Conservation (phyloP, 2,113 vertebrate genomes). For the Cryptoleucopteryx plumbea region DNA sequence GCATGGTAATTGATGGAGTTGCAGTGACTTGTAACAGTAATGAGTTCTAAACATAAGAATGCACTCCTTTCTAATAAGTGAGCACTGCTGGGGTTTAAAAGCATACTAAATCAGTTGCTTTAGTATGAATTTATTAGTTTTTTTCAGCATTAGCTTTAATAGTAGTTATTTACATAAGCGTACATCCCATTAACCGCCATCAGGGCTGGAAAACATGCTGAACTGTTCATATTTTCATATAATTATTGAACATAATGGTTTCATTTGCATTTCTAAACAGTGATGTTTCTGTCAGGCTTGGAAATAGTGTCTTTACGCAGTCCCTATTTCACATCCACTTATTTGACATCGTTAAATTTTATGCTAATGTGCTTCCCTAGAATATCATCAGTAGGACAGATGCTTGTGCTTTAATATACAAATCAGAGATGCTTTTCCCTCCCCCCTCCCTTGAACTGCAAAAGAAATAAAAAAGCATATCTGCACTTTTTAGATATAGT, state of each 20-base stretch:
- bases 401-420: constrained; percentile 83
- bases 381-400: constrained; percentile 85
- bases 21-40: constrained; percentile 81
- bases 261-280: constrained; percentile 88
- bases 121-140: constrained; percentile 87
- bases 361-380: constrained; percentile 83
- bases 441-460: constrained; percentile 54
- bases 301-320: constrained; percentile 82
- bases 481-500: constrained; percentile 71
- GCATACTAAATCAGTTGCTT: constrained; percentile 87
- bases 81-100: constrained; percentile 85
- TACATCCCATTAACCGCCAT: constrained; percentile 87
- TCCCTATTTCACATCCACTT: constrained; percentile 85
- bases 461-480: constrained; percentile 64
- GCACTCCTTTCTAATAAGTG: constrained; percentile 85
- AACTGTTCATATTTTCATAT: constrained; percentile 89
- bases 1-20: constrained; percentile 84
- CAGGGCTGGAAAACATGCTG: constrained; percentile 87
- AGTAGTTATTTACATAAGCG: constrained; percentile 89
- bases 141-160: constrained; percentile 88
- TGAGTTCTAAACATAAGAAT: constrained; percentile 85
- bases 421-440: constrained; percentile 77
- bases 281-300: constrained; percentile 83
- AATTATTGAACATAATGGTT: constrained; percentile 89
- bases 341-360: constrained; percentile 86